Percentiles rank a stretch among this genome's conserved stretches.
phyloP scores from a whole-genome alignment of 1,140 invertebrate genomes.

The Amphibalanus amphitrite region DNA sequence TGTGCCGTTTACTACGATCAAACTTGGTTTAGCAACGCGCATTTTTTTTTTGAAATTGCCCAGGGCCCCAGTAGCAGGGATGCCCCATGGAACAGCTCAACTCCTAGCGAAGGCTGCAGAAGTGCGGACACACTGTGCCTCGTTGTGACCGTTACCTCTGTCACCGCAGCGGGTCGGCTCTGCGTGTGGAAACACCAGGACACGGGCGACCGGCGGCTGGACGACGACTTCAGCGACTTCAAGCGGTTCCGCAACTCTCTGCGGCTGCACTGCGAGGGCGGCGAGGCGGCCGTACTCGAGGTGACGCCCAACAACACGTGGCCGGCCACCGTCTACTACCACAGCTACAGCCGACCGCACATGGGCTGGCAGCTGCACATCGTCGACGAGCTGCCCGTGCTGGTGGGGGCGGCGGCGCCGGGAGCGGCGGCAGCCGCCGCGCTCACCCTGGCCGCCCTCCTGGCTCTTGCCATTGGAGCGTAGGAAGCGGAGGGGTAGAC shows the following conservation, averaged over 20 bases:
- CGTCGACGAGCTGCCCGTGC: conserved; percentile 35
- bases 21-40: too few relatives aligned
- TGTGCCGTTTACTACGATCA: too few relatives aligned
- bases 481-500: background rate
- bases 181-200: conserved; percentile 47
- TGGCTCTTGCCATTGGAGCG: background rate
- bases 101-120: too few relatives aligned
- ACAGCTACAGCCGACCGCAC: conserved; percentile 74
- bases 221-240: conserved; percentile 58
- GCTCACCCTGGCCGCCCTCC: conserved; percentile 3
- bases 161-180: conserved; percentile 61
- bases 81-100: too few relatives aligned
- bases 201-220: conserved; percentile 49
- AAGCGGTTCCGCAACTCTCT: conserved; percentile 65
- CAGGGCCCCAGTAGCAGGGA: too few relatives aligned
- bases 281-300: conserved; percentile 48
- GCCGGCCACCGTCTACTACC: conserved; percentile 85
- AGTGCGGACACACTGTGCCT: too few relatives aligned
- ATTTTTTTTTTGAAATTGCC: too few relatives aligned
- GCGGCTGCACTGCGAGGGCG: conserved; percentile 42
- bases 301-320: conserved; percentile 75
- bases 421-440: conserved; percentile 2
- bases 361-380: conserved; percentile 83
- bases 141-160: too few relatives aligned
- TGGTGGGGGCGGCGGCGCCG: conserved; percentile 2